A percentile compares a stretch with the other conserved stretches of the same genome.
Evolutionary conservation across 2,113 vertebrate genomes (phyloP).

Genomic region (Nyctibius bracteatus): DNA sequence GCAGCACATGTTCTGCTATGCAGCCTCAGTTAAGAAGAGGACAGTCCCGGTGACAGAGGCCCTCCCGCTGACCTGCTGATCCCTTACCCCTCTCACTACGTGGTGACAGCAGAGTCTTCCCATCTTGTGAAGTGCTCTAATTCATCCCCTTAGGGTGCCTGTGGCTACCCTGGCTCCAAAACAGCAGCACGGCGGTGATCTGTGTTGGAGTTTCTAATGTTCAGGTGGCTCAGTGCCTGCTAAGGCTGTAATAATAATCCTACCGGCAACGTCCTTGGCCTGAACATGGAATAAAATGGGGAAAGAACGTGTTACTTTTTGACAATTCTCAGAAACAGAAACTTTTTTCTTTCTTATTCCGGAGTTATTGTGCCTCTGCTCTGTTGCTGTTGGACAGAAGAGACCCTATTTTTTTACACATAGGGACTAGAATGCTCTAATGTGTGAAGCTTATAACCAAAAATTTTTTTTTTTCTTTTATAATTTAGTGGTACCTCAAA

Average conservation of each 20-base stretch:
- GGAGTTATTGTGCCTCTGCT: neutral
- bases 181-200: neutral
- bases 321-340: neutral
- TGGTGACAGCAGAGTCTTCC: neutral
- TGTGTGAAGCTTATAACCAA: neutral
- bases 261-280: neutral
- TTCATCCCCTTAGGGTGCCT: neutral
- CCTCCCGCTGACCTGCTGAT: neutral
- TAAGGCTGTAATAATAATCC: neutral
- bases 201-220: neutral
- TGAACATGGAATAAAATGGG: neutral
- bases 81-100: neutral
- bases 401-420: neutral
- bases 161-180: accelerated
- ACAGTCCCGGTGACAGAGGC: neutral
- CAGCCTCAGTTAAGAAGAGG: neutral
- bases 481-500: neutral
- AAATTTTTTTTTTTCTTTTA: neutral
- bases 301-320: neutral
- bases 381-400: neutral
- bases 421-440: neutral
- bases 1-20: neutral
- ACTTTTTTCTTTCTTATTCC: neutral
- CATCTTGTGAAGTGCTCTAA: neutral
- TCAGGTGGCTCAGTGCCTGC: neutral